A percentile compares a stretch with the other conserved stretches of the same genome.
Conservation (phyloP, 1,140 invertebrate genomes). For the Neotoxoptera formosana region DNA sequence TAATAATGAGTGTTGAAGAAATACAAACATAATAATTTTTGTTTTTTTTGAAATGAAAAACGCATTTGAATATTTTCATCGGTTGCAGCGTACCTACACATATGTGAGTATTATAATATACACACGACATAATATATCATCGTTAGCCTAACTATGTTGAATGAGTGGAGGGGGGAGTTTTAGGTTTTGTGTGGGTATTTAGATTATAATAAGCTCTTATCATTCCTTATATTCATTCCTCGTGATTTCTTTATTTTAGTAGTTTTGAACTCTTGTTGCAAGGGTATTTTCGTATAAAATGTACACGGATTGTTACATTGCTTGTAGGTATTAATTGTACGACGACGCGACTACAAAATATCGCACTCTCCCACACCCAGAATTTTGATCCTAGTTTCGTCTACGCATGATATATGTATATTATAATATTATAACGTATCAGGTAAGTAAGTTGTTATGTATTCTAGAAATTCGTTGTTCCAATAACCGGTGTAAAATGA, state of each 20-base stretch:
- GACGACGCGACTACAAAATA: background rate
- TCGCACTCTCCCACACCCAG: background rate
- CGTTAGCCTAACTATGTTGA: background rate
- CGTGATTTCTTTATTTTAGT: too few relatives aligned
- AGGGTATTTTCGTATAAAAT: background rate
- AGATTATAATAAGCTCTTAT: too few relatives aligned
- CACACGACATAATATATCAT: background rate
- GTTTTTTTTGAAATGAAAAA: conserved; percentile 34
- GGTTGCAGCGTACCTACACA: background rate
- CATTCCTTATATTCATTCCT: too few relatives aligned
- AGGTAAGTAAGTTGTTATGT: background rate
- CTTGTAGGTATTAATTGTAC: background rate
- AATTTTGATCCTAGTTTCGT: background rate
- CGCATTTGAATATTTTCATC: background rate
- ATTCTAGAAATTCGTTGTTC: too few relatives aligned
- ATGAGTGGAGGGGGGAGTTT: too few relatives aligned
- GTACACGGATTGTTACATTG: background rate
- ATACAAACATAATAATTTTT: conserved; percentile 41
- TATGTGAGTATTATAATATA: background rate
- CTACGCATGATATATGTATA: background rate
- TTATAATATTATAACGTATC: background rate
- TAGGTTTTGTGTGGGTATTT: too few relatives aligned
- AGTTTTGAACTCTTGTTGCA: too few relatives aligned
- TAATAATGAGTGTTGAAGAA: conserved; percentile 47
- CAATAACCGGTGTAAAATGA: too few relatives aligned